Conservation (phyloP, 1,140 invertebrate genomes). For the Cepaea nemoralis region DNA sequence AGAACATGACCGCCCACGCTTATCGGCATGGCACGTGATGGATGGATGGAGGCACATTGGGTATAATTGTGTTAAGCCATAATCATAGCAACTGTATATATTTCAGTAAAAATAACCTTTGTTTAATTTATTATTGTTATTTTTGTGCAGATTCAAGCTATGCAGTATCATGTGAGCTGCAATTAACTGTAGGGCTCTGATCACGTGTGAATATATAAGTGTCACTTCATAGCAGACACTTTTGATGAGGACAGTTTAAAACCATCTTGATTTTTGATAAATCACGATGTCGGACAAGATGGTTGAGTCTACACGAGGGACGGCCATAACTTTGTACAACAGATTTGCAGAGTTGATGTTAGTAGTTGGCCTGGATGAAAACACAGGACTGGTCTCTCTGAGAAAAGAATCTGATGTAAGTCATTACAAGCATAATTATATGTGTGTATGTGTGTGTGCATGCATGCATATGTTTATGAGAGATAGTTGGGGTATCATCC, state of each 20-base stretch:
- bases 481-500: too few species aligned
- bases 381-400: slow-evolving; percentile 51
- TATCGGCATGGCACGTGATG: too few species aligned
- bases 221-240: neutral
- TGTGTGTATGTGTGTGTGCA: too few species aligned
- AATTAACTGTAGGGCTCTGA: neutral
- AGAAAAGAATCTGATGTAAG: slow-evolving; percentile 43
- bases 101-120: too few species aligned
- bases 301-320: neutral
- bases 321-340: slow-evolving; percentile 47
- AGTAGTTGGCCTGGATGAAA: slow-evolving; percentile 57
- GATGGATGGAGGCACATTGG: too few species aligned
- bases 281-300: slow-evolving; percentile 1
- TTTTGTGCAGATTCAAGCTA: neutral
- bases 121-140: too few species aligned
- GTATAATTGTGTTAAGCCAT: too few species aligned
- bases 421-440: neutral
- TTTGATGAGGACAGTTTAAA: neutral
- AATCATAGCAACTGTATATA: too few species aligned
- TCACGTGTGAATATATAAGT: neutral
- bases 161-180: neutral
- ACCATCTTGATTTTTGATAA: neutral
- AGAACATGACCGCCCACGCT: too few species aligned
- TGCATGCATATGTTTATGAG: too few species aligned
- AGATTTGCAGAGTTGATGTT: slow-evolving; percentile 59